Conservation (phyloP, 2,113 vertebrate genomes). For the Dipodomys merriami region DNA sequence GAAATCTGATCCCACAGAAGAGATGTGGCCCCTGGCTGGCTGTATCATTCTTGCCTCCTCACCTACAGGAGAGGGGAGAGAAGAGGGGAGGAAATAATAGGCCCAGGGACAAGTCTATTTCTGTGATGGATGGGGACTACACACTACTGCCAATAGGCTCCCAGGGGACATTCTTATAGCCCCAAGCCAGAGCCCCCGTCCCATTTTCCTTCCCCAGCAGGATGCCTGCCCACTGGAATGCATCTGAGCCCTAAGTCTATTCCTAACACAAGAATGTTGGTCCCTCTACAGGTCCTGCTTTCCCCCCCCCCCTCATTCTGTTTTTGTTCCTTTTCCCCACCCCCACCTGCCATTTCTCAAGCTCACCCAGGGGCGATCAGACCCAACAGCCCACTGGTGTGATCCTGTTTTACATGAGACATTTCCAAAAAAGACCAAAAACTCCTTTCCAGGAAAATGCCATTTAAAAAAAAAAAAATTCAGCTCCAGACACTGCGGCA, state of each 20-base stretch:
- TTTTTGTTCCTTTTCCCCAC: constrained; percentile 47
- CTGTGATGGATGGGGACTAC: not conserved
- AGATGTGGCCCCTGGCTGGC: not conserved
- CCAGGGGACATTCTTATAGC: not conserved
- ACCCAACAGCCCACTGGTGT: constrained; percentile 60
- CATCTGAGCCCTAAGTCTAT: constrained; percentile 31
- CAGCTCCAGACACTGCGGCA: constrained; percentile 75
- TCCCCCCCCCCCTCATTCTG: constrained; percentile 23
- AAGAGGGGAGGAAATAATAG: not conserved
- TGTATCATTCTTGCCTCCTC: not conserved
- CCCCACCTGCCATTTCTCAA: constrained; percentile 53
- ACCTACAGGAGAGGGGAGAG: not conserved
- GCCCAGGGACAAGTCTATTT: not conserved
- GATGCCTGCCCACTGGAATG: not conserved
- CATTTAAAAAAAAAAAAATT: constrained; percentile 74
- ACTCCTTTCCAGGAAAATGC: constrained; percentile 80
- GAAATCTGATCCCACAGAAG: not conserved
- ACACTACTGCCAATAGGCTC: not conserved
- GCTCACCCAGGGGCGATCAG: constrained; percentile 4
- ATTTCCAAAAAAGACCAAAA: constrained; percentile 79
- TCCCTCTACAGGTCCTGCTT: not conserved
- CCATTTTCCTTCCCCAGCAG: not conserved
- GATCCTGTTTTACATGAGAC: constrained; percentile 79
- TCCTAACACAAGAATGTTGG: constrained; percentile 45
- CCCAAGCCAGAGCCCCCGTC: not conserved